Conservation (phyloP, 2,888 invertebrate genomes). For the Brachylomia viminalis region DNA sequence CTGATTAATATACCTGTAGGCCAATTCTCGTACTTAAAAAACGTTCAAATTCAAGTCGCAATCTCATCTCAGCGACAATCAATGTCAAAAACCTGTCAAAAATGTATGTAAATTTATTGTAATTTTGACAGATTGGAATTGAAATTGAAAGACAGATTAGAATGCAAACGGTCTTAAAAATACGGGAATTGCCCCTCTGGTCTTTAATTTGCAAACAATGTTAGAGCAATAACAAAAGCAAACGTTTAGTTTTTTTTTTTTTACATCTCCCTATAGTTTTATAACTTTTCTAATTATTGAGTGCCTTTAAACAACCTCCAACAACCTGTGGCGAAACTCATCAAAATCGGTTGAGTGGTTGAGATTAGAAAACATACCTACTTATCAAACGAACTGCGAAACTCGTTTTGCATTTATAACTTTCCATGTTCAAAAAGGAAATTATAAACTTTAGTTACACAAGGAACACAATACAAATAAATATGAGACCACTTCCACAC, state of each 20-base stretch:
- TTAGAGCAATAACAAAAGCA: neutral
- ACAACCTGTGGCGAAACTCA: neutral
- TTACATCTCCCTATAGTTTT: neutral
- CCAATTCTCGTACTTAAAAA: too few relatives aligned
- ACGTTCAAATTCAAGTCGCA: too few relatives aligned
- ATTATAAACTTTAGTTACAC: slow-evolving; percentile 12
- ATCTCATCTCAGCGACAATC: too few relatives aligned
- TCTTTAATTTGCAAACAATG: too few relatives aligned
- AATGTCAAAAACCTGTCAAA: too few relatives aligned
- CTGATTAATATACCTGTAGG: too few relatives aligned
- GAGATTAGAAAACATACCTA: neutral
- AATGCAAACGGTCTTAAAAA: too few relatives aligned
- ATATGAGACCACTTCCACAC: too few relatives aligned
- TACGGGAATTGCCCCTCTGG: too few relatives aligned
- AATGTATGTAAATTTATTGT: too few relatives aligned
- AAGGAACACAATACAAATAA: neutral
- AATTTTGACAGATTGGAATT: too few relatives aligned
- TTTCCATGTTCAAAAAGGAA: neutral
- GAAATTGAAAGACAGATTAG: too few relatives aligned
- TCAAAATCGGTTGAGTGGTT: slow-evolving; percentile 4
- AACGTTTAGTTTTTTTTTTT: neutral
- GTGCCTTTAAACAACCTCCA: neutral
- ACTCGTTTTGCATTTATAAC: neutral
- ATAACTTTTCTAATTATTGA: neutral
- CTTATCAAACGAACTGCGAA: neutral